A percentile compares a stretch with the other conserved stretches of the same genome.
Evolutionary conservation across 1,140 invertebrate genomes (phyloP).

Genomic region (Agrypnia vestita): DNA sequence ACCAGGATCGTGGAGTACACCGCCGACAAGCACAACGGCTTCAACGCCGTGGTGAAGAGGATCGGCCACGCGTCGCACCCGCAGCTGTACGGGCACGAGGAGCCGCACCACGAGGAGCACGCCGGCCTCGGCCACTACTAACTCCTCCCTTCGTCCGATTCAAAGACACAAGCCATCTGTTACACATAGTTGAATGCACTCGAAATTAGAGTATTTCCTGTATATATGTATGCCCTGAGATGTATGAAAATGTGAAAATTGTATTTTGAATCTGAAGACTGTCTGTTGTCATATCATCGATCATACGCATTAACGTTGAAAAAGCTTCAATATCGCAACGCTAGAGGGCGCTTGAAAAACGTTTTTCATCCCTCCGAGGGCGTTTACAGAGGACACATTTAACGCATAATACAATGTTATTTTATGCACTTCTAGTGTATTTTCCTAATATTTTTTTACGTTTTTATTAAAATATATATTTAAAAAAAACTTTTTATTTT

Average conservation of each 20-base stretch:
- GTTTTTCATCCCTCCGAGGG: background rate
- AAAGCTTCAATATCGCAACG: background rate
- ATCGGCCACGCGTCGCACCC: slow-evolving; percentile 72
- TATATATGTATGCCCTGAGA: background rate
- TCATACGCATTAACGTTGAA: background rate
- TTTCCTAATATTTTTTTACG: background rate
- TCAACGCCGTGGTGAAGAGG: slow-evolving; percentile 73
- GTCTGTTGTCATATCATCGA: background rate
- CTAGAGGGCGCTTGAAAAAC: background rate
- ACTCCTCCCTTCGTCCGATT: background rate
- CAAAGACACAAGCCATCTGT: slow-evolving; percentile 1
- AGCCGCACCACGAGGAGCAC: background rate
- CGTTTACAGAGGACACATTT: too few species aligned
- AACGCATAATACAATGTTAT: background rate
- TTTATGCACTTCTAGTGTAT: slow-evolving; percentile 7
- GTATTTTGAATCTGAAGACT: background rate
- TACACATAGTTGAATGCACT: slow-evolving; percentile 32
- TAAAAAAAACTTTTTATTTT: background rate
- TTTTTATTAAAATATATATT: slow-evolving; percentile 9
- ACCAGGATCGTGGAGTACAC: slow-evolving; percentile 74
- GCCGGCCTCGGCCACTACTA: background rate
- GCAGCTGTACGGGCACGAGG: slow-evolving; percentile 65
- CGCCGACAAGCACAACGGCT: slow-evolving; percentile 74
- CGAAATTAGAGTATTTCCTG: background rate
- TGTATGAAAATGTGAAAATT: background rate